Evolutionary conservation across 1,140 invertebrate species (phyloP).

Genomic region (Paracyclopina nana): DNA sequence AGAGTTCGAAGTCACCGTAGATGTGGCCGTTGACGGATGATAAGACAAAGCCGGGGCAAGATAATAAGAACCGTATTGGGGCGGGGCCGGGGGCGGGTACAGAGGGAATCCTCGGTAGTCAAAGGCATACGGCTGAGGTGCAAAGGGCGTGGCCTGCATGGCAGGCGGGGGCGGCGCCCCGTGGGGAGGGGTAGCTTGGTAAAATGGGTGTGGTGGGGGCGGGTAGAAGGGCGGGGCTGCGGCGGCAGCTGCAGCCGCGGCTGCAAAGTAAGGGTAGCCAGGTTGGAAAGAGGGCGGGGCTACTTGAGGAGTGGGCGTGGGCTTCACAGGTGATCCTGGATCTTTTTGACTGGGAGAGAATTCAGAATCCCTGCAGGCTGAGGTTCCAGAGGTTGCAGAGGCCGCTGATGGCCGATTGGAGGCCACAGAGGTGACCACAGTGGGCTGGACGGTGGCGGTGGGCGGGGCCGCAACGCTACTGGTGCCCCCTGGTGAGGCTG

Average conservation of each 20-base stretch:
- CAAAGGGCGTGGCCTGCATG: background rate
- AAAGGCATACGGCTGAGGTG: background rate
- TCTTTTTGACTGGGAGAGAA: background rate
- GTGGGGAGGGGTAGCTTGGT: background rate
- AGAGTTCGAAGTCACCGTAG: background rate
- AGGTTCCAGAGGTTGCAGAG: background rate
- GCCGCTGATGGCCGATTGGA: too few relatives aligned
- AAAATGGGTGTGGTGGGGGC: background rate
- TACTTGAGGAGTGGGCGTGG: background rate
- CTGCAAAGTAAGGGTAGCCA: too few relatives aligned
- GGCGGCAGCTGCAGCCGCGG: background rate
- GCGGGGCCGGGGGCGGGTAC: background rate
- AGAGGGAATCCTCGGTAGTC: background rate
- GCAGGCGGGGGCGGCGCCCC: background rate
- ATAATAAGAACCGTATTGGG: background rate
- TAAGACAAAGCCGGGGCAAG: background rate
- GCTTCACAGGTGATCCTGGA: background rate
- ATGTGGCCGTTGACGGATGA: background rate
- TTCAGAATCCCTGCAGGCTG: background rate
- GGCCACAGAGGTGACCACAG: background rate
- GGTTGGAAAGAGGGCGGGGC: background rate
- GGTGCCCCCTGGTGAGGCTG: background rate
- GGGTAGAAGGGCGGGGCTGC: background rate
- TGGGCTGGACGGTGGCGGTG: conserved; percentile 1
- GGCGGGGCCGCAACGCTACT: background rate